Evolutionary conservation across 1,140 invertebrate species (phyloP), one percentile per base, ranked within the genome.

Genomic region (Nasonia giraulti): DNA sequence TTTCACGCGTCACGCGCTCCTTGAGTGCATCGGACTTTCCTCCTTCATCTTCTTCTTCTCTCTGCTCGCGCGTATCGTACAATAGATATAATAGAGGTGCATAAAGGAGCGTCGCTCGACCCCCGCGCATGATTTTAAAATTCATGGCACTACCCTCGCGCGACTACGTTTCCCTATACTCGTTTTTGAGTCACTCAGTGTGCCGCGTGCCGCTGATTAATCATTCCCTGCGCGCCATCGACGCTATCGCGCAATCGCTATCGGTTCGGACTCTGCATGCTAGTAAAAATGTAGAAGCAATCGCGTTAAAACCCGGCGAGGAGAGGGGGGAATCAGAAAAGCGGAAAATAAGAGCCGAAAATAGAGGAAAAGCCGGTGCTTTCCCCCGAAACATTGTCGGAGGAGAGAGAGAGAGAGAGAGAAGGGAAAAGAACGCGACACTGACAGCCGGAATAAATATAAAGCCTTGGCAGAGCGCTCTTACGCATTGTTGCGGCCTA

Each of bases 1-100:
- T 82, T 82, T 82, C 80, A 82, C 80, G 80, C 80, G 80, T 82
- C 80, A 82, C 71, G 31, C 50, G 7, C 7, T 14, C 69, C 23
- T 31, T 68, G 68, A 71, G 79, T n/a, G 31, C 55, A 62, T 62
- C 20, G 23, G 55, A 33, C 11, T 31, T 8, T 31, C 27, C 68
- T 31, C 11, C 68, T n/a, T 27, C 66, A 71, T 80, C 79, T 31
- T 50, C 68, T 81, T 20, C 17, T 14, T 17, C 50, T 62, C 55
- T 27, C 27, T 27, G 27, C 27, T n/a, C 55, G 17, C 55, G 17
- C n/a, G 40, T 44, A 44, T 44, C 6, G 10, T 44, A 20, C n/a
- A 20, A 7, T 14, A 14, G 27, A 47, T 74, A 50, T 81, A 81
- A 73, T 50, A 33, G 8, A 47, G 20, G 33, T 0, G 10, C 5